Conservation (phyloP, 2,113 vertebrate genomes). For the Neogale vison region DNA sequence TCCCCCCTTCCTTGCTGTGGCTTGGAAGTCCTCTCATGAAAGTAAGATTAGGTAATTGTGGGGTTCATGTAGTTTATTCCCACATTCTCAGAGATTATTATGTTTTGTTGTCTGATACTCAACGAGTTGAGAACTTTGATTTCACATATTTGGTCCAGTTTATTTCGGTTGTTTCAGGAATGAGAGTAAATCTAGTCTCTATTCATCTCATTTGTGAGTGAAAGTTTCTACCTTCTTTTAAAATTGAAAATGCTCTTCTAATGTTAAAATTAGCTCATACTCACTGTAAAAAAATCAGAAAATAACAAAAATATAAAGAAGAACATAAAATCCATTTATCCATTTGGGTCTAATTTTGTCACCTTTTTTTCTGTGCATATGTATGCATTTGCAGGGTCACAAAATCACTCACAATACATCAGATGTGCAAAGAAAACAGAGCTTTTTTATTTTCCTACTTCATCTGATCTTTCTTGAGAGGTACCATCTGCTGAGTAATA, state of each 20-base stretch:
- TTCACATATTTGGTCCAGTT: neutral
- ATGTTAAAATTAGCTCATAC: neutral
- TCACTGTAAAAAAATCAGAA: neutral
- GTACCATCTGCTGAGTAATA: neutral
- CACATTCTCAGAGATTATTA: neutral
- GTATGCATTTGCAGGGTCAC: neutral
- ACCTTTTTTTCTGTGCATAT: neutral
- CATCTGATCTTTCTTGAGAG: neutral
- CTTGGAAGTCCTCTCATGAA: neutral
- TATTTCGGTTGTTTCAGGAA: neutral
- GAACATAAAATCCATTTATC: neutral
- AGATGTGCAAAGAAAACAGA: neutral
- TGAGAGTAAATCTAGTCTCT: neutral
- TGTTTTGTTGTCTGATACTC: neutral
- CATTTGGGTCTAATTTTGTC: neutral
- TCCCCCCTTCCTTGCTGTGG: neutral
- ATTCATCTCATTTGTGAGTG: neutral
- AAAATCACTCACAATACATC: neutral
- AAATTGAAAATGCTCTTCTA: neutral
- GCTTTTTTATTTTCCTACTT: neutral
- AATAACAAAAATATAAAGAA: neutral
- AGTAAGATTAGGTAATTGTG: neutral
- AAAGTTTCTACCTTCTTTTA: constrained; percentile 1
- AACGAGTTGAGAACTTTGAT: neutral
- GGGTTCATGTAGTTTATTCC: neutral